Percentiles rank a stretch among this genome's conserved stretches.
phyloP scores from a whole-genome alignment of 2,113 vertebrate genomes.

The Corynorhinus townsendii region DNA sequence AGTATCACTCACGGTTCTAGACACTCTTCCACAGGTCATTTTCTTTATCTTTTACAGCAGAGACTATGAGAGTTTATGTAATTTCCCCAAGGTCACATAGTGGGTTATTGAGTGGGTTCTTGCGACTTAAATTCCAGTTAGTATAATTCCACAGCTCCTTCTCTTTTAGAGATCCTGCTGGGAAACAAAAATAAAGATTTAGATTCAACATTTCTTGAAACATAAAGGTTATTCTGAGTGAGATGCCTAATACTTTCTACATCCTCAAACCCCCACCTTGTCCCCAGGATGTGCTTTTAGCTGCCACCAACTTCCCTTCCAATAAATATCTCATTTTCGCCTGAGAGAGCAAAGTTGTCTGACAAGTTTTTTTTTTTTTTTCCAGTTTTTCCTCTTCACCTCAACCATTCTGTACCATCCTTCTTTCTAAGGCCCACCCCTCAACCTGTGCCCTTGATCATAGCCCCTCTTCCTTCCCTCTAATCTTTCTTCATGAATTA shows the following conservation, averaged over 20 bases:
- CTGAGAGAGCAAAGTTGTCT: not conserved
- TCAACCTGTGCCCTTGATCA: not conserved
- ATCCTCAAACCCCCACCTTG: not conserved
- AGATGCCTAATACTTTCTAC: not conserved
- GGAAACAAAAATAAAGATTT: not conserved
- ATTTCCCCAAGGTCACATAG: not conserved
- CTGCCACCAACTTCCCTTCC: not conserved
- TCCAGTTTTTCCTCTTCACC: not conserved
- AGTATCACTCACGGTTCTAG: not conserved
- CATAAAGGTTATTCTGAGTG: not conserved
- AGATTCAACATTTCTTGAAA: not conserved
- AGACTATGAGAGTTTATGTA: not conserved
- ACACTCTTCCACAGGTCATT: not conserved
- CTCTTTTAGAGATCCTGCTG: not conserved
- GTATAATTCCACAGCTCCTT: not conserved
- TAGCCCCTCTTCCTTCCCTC: not conserved
- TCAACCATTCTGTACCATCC: not conserved
- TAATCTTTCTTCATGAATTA: not conserved
- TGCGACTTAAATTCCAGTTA: not conserved
- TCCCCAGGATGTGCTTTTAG: not conserved
- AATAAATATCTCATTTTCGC: not conserved
- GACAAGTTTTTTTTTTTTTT: not conserved
- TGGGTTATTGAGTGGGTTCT: not conserved
- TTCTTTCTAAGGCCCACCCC: not conserved
- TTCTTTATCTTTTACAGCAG: not conserved